phyloP scores from a whole-genome alignment of 2,797 vertebrate genomes.

The Megaceryle alcyon region DNA sequence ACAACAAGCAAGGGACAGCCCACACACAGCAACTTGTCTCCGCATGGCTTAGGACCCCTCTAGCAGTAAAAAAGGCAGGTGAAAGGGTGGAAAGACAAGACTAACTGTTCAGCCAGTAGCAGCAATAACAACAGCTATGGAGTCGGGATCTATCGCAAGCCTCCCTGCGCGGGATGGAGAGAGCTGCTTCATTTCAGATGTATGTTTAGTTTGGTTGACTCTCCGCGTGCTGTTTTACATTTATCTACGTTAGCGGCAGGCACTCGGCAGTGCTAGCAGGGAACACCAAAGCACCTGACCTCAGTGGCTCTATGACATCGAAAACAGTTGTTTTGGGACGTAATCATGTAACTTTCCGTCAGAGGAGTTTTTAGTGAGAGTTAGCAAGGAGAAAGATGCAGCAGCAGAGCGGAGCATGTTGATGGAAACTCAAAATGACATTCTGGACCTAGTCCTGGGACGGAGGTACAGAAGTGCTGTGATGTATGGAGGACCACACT shows the following conservation, averaged over 20 bases:
- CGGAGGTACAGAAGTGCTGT: not conserved
- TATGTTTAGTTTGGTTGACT: not conserved
- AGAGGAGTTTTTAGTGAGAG: not conserved
- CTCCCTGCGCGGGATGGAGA: not conserved
- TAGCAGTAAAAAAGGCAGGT: not conserved
- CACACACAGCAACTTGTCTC: not conserved
- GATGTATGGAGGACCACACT: too few relatives aligned
- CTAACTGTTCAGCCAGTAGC: not conserved
- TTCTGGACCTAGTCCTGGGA: not conserved
- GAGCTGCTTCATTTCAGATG: not conserved
- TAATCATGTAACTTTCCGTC: not conserved
- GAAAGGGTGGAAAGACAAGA: not conserved
- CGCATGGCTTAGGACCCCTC: not conserved
- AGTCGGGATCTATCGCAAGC: not conserved
- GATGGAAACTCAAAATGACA: not conserved
- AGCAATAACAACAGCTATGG: not conserved
- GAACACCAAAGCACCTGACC: not conserved
- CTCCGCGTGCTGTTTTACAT: not conserved
- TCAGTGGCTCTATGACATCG: not conserved
- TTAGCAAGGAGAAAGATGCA: not conserved
- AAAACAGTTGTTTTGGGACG: not conserved
- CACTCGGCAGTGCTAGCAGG: not conserved
- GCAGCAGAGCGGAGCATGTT: not conserved
- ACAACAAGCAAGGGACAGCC: not conserved
- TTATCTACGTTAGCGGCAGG: not conserved